Conservation (phyloP, 1,140 invertebrate species). For the Drosophila dunni region DNA sequence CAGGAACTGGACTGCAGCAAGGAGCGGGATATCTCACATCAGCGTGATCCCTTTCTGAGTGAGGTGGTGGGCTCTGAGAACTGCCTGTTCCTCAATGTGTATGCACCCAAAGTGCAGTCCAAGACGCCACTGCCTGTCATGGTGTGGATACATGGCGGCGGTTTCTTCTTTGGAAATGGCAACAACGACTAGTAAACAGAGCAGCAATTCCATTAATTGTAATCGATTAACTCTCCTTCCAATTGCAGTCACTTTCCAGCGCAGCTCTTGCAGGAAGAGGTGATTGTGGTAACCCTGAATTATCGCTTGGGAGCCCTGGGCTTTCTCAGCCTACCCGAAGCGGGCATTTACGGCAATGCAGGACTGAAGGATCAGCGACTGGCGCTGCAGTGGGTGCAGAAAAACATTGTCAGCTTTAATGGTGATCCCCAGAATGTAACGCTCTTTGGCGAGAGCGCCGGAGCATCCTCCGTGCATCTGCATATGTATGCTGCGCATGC, state of each 20-base stretch:
- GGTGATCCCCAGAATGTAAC: conserved; percentile 87
- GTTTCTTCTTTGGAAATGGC: conserved; percentile 85
- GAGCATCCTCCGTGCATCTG: conserved; percentile 82
- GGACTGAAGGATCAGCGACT: conserved; percentile 86
- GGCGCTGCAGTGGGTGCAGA: conserved; percentile 86
- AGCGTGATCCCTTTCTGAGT: conserved; percentile 58
- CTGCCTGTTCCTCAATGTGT: conserved; percentile 84
- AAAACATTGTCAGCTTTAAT: conserved; percentile 87
- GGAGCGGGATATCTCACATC: conserved; percentile 66
- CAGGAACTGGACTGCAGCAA: conserved; percentile 69
- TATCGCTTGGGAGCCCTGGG: conserved; percentile 88
- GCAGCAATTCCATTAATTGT: no score
- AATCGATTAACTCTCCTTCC: conserved; percentile 23
- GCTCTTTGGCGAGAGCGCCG: conserved; percentile 86
- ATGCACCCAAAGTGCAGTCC: conserved; percentile 68
- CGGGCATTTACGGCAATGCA: conserved; percentile 87
- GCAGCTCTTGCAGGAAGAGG: conserved; percentile 87
- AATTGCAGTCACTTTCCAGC: conserved; percentile 85
- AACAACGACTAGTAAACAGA: conserved; percentile 78
- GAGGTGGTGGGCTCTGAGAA: conserved; percentile 58
- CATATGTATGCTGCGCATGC: conserved; percentile 71
- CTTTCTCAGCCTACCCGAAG: conserved; percentile 85
- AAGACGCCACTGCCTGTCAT: conserved; percentile 84
- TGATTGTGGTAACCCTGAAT: conserved; percentile 88
- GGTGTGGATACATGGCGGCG: conserved; percentile 86